Evolutionary conservation across 2,113 vertebrate species (phyloP).

Genomic region (Redunca redunca): DNA sequence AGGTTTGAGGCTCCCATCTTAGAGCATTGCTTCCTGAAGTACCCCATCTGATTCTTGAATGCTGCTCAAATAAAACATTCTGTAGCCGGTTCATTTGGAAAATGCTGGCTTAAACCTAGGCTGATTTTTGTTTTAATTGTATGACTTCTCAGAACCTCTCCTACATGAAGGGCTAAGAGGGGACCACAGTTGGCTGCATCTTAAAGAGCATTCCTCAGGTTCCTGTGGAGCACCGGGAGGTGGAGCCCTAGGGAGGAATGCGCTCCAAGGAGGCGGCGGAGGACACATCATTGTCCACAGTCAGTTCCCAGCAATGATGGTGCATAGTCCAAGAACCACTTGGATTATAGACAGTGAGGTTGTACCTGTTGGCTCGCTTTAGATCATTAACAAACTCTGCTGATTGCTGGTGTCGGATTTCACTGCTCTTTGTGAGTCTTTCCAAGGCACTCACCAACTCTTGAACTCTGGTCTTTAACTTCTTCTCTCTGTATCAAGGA

Average conservation of each 20-base stretch:
- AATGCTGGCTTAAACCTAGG: neutral
- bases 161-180: neutral
- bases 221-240: neutral
- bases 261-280: neutral
- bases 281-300: neutral
- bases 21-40: neutral
- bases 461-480: conserved; percentile 88
- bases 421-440: conserved; percentile 90
- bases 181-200: neutral
- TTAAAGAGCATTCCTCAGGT: neutral
- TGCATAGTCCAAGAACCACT: too few relatives aligned
- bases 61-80: neutral
- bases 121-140: neutral
- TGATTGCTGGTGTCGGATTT: conserved; percentile 90
- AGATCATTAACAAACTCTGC: conserved; percentile 91
- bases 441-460: conserved; percentile 89
- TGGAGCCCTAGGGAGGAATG: neutral
- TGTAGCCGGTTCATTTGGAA: neutral
- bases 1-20: neutral
- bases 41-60: neutral
- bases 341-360: neutral
- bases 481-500: conserved; percentile 85
- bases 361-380: conserved; percentile 91
- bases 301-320: neutral
- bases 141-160: neutral